A percentile compares a stretch with the other conserved stretches of the same genome.
Evolutionary conservation across 2,888 invertebrate genomes (phyloP).

Genomic region (Pterostichus madidus): DNA sequence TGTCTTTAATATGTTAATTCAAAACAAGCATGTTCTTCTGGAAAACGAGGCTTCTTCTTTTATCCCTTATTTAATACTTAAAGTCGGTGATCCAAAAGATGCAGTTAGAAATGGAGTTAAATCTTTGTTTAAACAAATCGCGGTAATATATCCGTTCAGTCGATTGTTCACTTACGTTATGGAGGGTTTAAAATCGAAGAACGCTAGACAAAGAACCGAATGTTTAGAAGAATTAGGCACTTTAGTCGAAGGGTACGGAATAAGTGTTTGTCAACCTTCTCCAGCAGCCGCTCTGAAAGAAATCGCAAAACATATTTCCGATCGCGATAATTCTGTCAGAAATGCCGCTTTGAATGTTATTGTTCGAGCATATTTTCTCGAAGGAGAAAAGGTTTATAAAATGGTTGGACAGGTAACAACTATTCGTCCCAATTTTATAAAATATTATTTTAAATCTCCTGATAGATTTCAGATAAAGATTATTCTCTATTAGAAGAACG

Average conservation of each 20-base stretch:
- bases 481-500: constrained; percentile 96
- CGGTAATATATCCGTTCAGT: constrained; percentile 91
- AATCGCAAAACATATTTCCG: constrained; percentile 96
- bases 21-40: constrained; percentile 90
- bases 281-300: constrained; percentile 90
- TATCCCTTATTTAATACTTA: constrained; percentile 95
- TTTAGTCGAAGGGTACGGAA: constrained; percentile 91
- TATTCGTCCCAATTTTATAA: too few species aligned
- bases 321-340: constrained; percentile 96
- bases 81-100: constrained; percentile 98
- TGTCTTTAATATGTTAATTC: constrained; percentile 90
- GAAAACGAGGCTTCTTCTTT: constrained; percentile 96
- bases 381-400: constrained; percentile 95
- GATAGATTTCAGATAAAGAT: constrained; percentile 93
- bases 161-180: constrained; percentile 94
- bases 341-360: constrained; percentile 97
- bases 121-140: constrained; percentile 90
- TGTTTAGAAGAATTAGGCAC: constrained; percentile 95
- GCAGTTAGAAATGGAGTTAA: constrained; percentile 94
- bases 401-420: constrained; percentile 85
- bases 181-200: constrained; percentile 98
- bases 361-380: constrained; percentile 92
- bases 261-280: constrained; percentile 90
- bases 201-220: constrained; percentile 96
- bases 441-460: too few species aligned